Percentiles rank a stretch among this genome's conserved stretches.
phyloP scores from a whole-genome alignment of 2,797 vertebrate species.

The Menidia menidia region DNA sequence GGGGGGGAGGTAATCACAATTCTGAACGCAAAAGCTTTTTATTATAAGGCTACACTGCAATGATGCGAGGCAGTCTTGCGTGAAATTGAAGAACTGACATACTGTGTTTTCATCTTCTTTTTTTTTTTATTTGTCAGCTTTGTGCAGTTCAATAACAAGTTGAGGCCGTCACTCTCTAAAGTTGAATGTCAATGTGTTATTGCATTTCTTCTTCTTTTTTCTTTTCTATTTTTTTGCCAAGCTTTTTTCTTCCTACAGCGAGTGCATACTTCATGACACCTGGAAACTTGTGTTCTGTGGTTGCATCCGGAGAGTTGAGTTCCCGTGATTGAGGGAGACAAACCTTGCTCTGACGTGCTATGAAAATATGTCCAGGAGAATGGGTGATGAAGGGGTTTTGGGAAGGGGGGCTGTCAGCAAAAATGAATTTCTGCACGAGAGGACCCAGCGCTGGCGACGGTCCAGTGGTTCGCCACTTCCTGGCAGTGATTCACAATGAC shows the following conservation, averaged over 20 bases:
- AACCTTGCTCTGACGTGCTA: conserved; percentile 64
- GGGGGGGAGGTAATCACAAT: conserved; percentile 75
- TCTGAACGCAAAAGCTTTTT: conserved; percentile 76
- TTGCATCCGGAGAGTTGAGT: conserved; percentile 46
- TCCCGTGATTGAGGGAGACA: conserved; percentile 59
- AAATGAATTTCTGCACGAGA: conserved; percentile 72
- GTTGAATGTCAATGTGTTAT: conserved; percentile 61
- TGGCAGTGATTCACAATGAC: conserved; percentile 62
- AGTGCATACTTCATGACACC: conserved; percentile 50
- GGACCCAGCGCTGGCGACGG: conserved; percentile 58
- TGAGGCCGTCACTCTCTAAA: conserved; percentile 65
- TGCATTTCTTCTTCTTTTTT: conserved; percentile 47
- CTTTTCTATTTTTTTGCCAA: not conserved
- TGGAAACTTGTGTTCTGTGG: conserved; percentile 44
- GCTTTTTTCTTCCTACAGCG: conserved; percentile 47
- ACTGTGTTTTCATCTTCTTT: conserved; percentile 77
- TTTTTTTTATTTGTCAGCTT: conserved; percentile 73
- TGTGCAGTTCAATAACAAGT: conserved; percentile 73
- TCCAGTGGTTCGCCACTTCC: conserved; percentile 60
- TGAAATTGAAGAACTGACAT: conserved; percentile 87
- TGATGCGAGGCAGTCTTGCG: conserved; percentile 79
- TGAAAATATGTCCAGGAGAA: conserved; percentile 74
- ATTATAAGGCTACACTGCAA: conserved; percentile 79
- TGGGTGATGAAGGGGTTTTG: conserved; percentile 69
- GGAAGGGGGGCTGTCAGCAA: conserved; percentile 74